Percentiles rank a stretch among this genome's conserved stretches.
These are phyloP conservation scores for Drosophila sp. DNA, from an alignment of 1,140 invertebrate species.

Conservation along the genomic window DNA sequence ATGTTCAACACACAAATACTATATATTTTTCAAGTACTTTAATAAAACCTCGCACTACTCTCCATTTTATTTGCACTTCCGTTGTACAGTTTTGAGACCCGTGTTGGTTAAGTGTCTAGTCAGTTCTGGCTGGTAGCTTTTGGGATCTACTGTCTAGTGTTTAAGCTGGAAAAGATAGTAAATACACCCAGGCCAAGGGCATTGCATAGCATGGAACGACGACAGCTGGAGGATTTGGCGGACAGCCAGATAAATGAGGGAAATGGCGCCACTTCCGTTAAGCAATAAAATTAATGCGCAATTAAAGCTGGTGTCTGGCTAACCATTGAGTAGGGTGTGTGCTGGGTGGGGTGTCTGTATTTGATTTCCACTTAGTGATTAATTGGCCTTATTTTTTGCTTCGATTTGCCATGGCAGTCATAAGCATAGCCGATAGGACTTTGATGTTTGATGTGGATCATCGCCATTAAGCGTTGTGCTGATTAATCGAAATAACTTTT, in stretches of 20 bases:
- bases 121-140: too few relatives aligned
- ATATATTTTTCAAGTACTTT: too few relatives aligned
- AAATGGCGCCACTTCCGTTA: constrained; percentile 78
- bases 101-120: too few relatives aligned
- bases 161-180: not conserved
- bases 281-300: constrained; percentile 82
- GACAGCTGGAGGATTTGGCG: constrained; percentile 40
- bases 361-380: constrained; percentile 76
- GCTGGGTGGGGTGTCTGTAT: constrained; percentile 52
- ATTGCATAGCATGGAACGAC: constrained; percentile 4
- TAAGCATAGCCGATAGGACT: constrained; percentile 12
- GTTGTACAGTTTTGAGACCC: too few relatives aligned
- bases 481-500: not conserved
- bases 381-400: too few relatives aligned
- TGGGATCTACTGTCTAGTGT: too few relatives aligned
- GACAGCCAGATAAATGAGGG: constrained; percentile 31
- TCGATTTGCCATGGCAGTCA: constrained; percentile 28
- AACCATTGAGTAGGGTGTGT: not conserved
- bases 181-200: not conserved
- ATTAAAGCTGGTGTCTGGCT: constrained; percentile 76
- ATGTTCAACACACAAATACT: too few relatives aligned
- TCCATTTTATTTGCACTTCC: too few relatives aligned
- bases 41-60: too few relatives aligned
- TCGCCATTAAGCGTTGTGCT: not conserved
- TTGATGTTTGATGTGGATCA: constrained; percentile 28